Base-by-base conservation (phyloP, 2,113 vertebrate species). In the Leuciscus idus region DNA sequence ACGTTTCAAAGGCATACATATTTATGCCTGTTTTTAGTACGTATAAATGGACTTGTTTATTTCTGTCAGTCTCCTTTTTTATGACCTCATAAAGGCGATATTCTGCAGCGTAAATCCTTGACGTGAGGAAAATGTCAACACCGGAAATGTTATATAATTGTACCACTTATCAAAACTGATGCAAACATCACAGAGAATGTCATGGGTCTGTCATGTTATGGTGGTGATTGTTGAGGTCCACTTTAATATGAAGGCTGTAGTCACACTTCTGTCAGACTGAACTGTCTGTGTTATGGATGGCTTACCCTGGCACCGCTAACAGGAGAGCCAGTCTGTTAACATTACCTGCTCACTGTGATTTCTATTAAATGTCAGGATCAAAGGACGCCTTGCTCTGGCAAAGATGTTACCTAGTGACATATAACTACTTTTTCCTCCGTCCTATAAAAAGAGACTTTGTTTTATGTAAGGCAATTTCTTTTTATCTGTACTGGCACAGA, bases 331-430 rank as follows among this genome's bases (percentile, higher is more conserved):
- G 84, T 84, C 52, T 80, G 64, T 86, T 88, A 88, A 86, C 52
- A 76, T 88, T 86, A 88, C 77, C 77, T 81, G 75, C 81, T 84
- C 76, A 81, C 81, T 81, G 85, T 81, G 81, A 86, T 88, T 88
- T 86, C 80, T 86, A 86, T 86, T 86, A 88, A 74, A 84, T 66
- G 57, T 80, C 48, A 43, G 77, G 55, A 86, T 86, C 84, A 88
- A 84, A 86, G 68, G 66, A 84, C 12, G 74, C 46, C 26, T 39
- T 83, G 23, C 72, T 88, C 84, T 85, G 84, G 74, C 80, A 86
- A 86, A 86, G 79, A 84, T 84, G 64, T 86, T 86, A 79, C 85
- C 64, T 33, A 33, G 66, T 26, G 70, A 86, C 75, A 66, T 59
- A 80, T 74, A 59, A 66, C 36, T 21, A 75, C 84, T 83, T 88